Conservation (phyloP, 2,888 invertebrate genomes). For the Arctia plantaginis region DNA sequence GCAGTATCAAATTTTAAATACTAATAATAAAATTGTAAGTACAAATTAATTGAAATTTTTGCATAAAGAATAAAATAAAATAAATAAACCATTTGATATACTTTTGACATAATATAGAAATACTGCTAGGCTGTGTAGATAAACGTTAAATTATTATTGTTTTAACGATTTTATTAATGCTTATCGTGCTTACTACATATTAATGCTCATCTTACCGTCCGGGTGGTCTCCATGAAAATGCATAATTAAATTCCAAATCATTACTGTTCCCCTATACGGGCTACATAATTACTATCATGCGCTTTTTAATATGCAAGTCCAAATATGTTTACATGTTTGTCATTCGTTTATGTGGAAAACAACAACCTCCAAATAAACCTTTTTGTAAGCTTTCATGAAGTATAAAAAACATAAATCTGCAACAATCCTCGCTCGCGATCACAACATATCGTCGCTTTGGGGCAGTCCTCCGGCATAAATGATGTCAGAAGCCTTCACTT, state of each 20-base stretch:
- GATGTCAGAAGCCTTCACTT: constrained; percentile 37
- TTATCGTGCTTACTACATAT: background rate
- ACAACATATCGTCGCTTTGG: constrained; percentile 22
- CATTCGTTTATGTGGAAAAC: constrained; percentile 1
- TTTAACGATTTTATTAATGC: background rate
- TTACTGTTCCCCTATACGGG: constrained; percentile 7
- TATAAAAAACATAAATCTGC: constrained; percentile 24
- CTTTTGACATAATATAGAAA: background rate
- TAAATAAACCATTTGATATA: background rate
- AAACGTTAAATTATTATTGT: background rate
- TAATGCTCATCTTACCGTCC: background rate
- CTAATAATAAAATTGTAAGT: too few relatives aligned
- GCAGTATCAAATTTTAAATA: background rate
- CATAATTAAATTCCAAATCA: constrained; percentile 15
- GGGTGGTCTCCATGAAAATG: constrained; percentile 12
- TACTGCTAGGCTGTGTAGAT: background rate
- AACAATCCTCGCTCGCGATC: constrained; percentile 13
- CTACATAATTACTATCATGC: constrained; percentile 12
- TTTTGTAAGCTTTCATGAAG: background rate
- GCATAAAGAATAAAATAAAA: too few relatives aligned
- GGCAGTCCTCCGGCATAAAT: constrained; percentile 35
- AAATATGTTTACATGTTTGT: constrained; percentile 16
- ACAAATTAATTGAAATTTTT: too few relatives aligned
- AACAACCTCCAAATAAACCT: constrained; percentile 3
- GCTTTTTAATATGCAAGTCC: constrained; percentile 15